A percentile compares a stretch with the other conserved stretches of the same genome.
phyloP scores from a whole-genome alignment of 2,797 vertebrate species.

The Nyctibius grandis region DNA sequence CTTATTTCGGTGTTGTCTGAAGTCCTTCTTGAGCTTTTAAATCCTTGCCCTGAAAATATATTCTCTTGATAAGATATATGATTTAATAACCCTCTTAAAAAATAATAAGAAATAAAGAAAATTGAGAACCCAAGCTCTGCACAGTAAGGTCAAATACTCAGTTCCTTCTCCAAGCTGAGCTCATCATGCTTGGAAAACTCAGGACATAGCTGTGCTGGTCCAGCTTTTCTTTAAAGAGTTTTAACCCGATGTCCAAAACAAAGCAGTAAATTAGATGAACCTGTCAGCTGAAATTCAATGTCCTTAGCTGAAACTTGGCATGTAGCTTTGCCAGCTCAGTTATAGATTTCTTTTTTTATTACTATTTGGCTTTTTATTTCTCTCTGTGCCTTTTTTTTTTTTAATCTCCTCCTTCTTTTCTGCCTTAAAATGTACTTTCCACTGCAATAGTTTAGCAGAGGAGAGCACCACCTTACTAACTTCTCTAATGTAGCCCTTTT shows the following conservation, averaged over 20 bases:
- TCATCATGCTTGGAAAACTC: conserved; percentile 48
- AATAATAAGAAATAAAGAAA: not conserved
- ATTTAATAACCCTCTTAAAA: conserved; percentile 28
- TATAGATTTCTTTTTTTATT: conserved; percentile 2
- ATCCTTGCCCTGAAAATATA: not conserved
- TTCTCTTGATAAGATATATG: not conserved
- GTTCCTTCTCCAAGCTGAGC: conserved; percentile 18
- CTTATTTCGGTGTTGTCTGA: not conserved
- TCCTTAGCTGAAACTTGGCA: conserved; percentile 50
- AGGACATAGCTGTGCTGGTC: not conserved
- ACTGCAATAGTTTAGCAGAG: not conserved
- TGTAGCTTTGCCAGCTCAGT: conserved; percentile 41
- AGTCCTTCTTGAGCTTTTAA: not conserved
- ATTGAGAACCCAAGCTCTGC: not conserved
- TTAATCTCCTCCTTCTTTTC: not conserved
- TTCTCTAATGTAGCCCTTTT: not conserved
- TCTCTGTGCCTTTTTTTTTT: not conserved
- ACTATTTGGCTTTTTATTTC: not conserved
- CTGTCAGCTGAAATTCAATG: conserved; percentile 57
- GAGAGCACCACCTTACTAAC: not conserved
- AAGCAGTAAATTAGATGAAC: conserved; percentile 64
- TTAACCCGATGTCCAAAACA: conserved; percentile 65
- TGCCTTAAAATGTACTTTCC: conserved; percentile 31
- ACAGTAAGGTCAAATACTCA: not conserved
- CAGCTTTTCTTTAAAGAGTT: conserved; percentile 33